phyloP scores from a whole-genome alignment of 2,113 vertebrate genomes.

The Xenopus laevis region DNA sequence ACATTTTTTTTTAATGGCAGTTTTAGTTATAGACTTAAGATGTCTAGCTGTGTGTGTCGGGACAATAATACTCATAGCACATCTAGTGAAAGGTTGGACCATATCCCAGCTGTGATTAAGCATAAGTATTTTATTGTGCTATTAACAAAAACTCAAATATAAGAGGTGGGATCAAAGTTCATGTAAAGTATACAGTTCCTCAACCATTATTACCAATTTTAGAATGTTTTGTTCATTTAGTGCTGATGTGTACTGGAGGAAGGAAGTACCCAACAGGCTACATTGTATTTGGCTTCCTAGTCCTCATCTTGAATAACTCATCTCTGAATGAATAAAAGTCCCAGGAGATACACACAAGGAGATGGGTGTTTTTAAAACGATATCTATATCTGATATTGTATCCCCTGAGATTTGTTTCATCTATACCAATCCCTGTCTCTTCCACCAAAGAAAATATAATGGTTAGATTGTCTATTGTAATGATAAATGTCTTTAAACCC shows the following conservation, averaged over 20 bases:
- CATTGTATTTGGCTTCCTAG: constrained; percentile 7
- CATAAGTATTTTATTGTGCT: constrained; percentile 46
- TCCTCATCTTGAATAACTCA: constrained; percentile 25
- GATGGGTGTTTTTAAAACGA: constrained; percentile 1
- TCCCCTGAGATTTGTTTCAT: no score
- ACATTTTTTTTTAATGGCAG: no score
- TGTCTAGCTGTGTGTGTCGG: neutral
- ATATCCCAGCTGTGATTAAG: neutral
- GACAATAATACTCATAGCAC: accelerated
- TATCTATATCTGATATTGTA: no score
- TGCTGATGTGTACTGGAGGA: neutral
- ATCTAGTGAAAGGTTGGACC: accelerated
- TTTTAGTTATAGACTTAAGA: no score
- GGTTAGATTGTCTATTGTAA: no score
- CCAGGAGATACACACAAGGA: constrained; percentile 23
- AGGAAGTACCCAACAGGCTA: neutral
- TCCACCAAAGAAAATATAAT: no score
- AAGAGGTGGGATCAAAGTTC: constrained; percentile 9
- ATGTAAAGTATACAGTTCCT: constrained; percentile 8
- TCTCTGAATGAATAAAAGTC: constrained; percentile 27
- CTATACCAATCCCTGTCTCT: no score
- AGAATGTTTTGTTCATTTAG: constrained; percentile 8
- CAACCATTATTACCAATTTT: constrained; percentile 11
- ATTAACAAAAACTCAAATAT: constrained; percentile 1
- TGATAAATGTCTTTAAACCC: no score